phyloP scores from a whole-genome alignment of 2,113 vertebrate species.

The Aldabrachelys gigantea region DNA sequence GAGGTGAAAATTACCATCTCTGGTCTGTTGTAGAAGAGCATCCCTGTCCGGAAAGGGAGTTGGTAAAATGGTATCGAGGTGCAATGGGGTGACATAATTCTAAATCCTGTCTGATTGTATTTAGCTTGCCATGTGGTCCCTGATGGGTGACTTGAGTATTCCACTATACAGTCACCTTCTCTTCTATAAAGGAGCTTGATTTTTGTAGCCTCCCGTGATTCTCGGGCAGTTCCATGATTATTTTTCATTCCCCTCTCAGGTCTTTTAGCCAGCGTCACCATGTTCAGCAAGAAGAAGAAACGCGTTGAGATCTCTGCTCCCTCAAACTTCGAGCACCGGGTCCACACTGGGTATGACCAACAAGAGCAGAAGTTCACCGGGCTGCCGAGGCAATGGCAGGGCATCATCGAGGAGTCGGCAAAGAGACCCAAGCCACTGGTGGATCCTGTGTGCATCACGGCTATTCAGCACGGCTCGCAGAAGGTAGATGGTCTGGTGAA shows the following conservation, averaged over 20 bases:
- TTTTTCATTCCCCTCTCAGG: background rate
- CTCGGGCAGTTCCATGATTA: no score
- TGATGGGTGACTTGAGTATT: background rate
- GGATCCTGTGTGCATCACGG: conserved; percentile 88
- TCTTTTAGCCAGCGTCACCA: conserved; percentile 63
- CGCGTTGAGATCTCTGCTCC: conserved; percentile 94
- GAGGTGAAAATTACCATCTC: background rate
- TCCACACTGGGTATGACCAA: conserved; percentile 94
- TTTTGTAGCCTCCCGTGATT: background rate
- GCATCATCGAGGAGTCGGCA: conserved; percentile 94
- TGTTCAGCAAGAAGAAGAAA: conserved; percentile 96
- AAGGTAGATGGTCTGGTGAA: conserved; percentile 78
- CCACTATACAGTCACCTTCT: background rate
- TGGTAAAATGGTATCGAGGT: background rate
- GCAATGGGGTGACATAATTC: background rate
- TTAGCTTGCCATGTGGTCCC: background rate
- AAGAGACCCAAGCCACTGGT: conserved; percentile 92
- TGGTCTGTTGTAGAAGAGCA: background rate
- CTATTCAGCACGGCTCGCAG: conserved; percentile 83
- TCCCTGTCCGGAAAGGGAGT: background rate
- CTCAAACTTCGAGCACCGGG: conserved; percentile 95
- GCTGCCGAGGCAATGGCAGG: conserved; percentile 94
- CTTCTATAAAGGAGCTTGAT: fast-evolving
- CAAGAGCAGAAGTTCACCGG: conserved; percentile 95
- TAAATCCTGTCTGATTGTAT: background rate